Evolutionary conservation across 2,888 invertebrate genomes (phyloP).

Genomic region (Cabera pusaria): DNA sequence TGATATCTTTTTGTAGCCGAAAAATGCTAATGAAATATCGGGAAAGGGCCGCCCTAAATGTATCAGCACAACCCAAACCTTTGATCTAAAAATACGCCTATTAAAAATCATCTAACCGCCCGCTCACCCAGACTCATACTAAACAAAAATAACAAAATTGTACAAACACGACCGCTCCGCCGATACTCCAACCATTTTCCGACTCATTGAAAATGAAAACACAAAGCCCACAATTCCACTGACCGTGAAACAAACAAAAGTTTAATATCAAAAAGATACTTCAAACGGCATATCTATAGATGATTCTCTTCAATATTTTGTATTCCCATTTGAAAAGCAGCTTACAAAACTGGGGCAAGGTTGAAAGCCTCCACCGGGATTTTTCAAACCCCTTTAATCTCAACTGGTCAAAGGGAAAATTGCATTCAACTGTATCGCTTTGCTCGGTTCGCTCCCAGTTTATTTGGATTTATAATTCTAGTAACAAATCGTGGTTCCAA

Average conservation of each 20-base stretch:
- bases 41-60: no score
- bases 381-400: constrained; percentile 32
- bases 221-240: constrained; percentile 9
- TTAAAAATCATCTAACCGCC: constrained; percentile 1
- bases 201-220: constrained; percentile 20
- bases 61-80: no score
- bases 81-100: no score
- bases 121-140: constrained; percentile 2
- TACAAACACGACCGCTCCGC: constrained; percentile 11
- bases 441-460: constrained; percentile 17
- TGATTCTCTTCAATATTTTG: constrained; percentile 9
- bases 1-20: no score
- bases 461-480: constrained; percentile 25
- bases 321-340: constrained; percentile 24
- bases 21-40: no score
- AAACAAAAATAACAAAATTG: constrained; percentile 11
- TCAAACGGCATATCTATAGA: constrained; percentile 22
- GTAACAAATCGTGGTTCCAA: constrained; percentile 14
- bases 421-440: constrained; percentile 29
- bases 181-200: constrained; percentile 10
- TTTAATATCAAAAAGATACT: constrained; percentile 24
- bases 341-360: constrained; percentile 31
- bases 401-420: constrained; percentile 30
- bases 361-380: constrained; percentile 22
- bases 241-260: constrained; percentile 16